Evolutionary conservation across 92 coral and sea anemone species (phyloP), one percentile per base, ranked within the genome.

Genomic region (Blastomussa wellsi): DNA sequence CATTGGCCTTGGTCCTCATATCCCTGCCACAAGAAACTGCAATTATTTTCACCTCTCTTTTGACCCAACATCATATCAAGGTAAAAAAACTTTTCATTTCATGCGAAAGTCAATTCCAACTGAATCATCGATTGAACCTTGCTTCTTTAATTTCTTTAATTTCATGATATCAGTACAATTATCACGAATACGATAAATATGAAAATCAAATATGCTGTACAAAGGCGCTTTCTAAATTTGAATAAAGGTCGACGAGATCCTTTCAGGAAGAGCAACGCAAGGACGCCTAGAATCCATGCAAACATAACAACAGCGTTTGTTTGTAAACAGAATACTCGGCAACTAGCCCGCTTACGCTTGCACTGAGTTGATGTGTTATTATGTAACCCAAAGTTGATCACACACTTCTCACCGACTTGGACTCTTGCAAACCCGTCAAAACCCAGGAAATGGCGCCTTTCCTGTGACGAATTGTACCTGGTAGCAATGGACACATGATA

Each of bases 401-500:
- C 19, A 3, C 53, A 51, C 68, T 76, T 60, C 5, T 66, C 29
- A 19, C 62, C 72, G 0, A 75, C 31, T 75, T 60, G 33, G 16
- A 84, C 76, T 44, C 39, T 84, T 31, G 87, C 66, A 26, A 74
- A 15, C 12, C 81, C 82, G 22, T 76, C 76, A 76, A 39, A 59
- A 20, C 82, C 75, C 13, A 84, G 76, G 47, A 65, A 84, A 1
- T 20, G 32, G 20, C 52, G 41, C 17, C 81, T 77, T 20, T 38
- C 67, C 19, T 62, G 42, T 35, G 78, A 64, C 20, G 52, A 38
- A 7, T 26, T 42, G 64, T 44, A 51, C 55, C 20, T 38, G 7
- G 86, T 85, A 28, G 80, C 77, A 20, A 86, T 53, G 1, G 86
- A 65, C 38, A 91, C 72, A 13, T 14, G 36, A 32, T 79, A 49